A percentile compares a stretch with the other conserved stretches of the same genome.
phyloP scores from a whole-genome alignment of 2,113 vertebrate genomes.

The Bambusicola thoracicus region DNA sequence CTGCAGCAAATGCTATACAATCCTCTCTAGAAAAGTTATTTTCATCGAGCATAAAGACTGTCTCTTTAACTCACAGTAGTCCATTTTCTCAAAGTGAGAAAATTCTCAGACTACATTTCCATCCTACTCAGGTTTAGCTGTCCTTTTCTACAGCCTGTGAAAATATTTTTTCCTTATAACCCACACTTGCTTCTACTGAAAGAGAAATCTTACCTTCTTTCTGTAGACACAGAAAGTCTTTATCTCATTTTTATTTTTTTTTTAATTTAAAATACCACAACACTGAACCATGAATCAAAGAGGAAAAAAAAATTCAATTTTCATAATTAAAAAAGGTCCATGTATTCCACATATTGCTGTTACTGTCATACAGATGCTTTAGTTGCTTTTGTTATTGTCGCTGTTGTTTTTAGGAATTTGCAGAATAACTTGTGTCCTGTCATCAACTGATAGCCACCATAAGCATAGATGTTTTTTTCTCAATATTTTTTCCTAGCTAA shows the following conservation, averaged over 20 bases:
- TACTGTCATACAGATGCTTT: not conserved
- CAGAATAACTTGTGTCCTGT: not conserved
- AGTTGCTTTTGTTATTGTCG: not conserved
- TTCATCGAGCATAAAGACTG: not conserved
- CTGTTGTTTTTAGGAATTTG: not conserved
- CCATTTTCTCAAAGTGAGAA: not conserved
- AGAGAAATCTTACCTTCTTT: not conserved
- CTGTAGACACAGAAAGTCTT: not conserved
- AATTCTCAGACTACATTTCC: not conserved
- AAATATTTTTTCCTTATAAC: not conserved
- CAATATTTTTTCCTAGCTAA: not conserved
- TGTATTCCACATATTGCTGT: not conserved
- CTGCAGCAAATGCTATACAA: not conserved
- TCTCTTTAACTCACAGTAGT: not conserved
- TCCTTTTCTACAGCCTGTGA: not conserved
- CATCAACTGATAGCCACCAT: not conserved
- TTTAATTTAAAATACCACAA: not conserved
- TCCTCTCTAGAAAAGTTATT: not conserved
- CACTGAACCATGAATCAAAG: not conserved
- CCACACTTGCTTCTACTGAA: not conserved
- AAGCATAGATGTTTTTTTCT: not conserved
- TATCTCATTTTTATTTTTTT: not conserved
- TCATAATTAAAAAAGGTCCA: not conserved
- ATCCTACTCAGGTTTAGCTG: accelerated
- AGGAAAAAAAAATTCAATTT: not conserved